A percentile compares a stretch with the other conserved stretches of the same genome.
phyloP scores from a whole-genome alignment of 30 jellyfish, hydroid and myxozoan genomes.

The Aurelia aurita complex sp. Pacific region DNA sequence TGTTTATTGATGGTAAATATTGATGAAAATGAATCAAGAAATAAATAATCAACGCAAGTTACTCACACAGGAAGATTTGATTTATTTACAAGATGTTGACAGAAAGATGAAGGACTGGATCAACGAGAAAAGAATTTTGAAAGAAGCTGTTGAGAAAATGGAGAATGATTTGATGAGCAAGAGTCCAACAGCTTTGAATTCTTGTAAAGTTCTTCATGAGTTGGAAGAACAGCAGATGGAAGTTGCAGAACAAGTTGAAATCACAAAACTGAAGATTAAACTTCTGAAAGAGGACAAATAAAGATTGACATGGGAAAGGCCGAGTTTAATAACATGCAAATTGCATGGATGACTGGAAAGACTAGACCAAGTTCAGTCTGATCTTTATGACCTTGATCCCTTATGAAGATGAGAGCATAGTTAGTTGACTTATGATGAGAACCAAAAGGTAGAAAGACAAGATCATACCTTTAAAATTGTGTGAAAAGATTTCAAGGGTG shows the following conservation, averaged over 20 bases:
- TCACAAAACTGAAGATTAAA: neutral
- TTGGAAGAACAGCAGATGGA: constrained; percentile 4
- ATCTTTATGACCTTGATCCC: too few relatives aligned
- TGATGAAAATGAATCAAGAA: neutral
- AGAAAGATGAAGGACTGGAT: constrained; percentile 18
- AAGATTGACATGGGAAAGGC: too few relatives aligned
- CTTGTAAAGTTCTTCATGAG: constrained; percentile 24
- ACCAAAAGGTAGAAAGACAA: too few relatives aligned
- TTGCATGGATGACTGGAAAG: too few relatives aligned
- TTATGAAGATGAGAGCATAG: too few relatives aligned
- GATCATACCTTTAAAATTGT: too few relatives aligned
- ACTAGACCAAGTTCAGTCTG: too few relatives aligned
- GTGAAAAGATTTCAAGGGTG: too few relatives aligned
- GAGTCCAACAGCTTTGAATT: neutral
- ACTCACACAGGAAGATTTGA: constrained; percentile 12
- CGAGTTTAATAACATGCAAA: too few relatives aligned
- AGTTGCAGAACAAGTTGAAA: neutral
- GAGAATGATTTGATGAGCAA: constrained; percentile 4
- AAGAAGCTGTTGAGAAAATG: neutral
- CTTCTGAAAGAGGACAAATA: neutral
- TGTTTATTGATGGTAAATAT: too few relatives aligned
- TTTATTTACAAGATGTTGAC: constrained; percentile 7
- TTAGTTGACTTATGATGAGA: too few relatives aligned
- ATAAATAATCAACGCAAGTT: neutral
- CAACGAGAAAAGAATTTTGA: constrained; percentile 4